Base-by-base conservation (phyloP, 2,797 vertebrate genomes). In the Micrastur ruficollis region DNA sequence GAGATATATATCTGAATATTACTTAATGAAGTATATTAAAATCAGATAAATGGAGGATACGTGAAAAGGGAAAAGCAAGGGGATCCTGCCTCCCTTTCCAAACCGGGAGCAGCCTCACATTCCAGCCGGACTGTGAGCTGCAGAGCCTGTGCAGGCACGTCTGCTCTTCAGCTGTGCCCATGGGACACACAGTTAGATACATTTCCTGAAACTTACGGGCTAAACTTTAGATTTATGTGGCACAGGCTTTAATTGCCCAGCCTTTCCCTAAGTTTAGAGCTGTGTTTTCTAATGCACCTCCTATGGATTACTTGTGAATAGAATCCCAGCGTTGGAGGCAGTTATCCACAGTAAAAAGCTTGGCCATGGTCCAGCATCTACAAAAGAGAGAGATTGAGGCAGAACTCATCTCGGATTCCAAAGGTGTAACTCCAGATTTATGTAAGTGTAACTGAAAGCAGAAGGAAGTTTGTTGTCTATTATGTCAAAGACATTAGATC, bases 341-440 rank as follows among this genome's bases (percentile, higher is more conserved):
- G 59, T 80, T 90, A 89, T 36, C 90, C 80, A 80, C 89, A 76
- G 70, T 42, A 55, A 79, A 93, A 94, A 38, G 26, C 47, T 73
- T 95, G 93, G 90, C 81, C 15, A 2, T 23, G 14, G 27, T 82
- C 90, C 93, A 95, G 52, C 13, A 58, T 36, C 44, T 71, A 82
- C 89, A 86, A 88, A 90, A 75, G 52, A 88, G 49, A 75, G 71
- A 95, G 50, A 66, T 6, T 84, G 83, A 93, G n/a, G 56, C 52
- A 94, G 76, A 89, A 86, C 31, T 94, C 87, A 59, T 90, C 91
- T 93, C 7, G 8, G 74, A 95, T 95, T 96, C 94, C 81, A 74
- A 81, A 92, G 93, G 94, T 95, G 95, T 91, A 93, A 65, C 27
- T 95, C 71, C 86, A 92, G 92, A 81, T 80, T 93, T 85, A 62